phyloP scores from a whole-genome alignment of 2,797 vertebrate species.

The Mormyrops boulengeri region DNA sequence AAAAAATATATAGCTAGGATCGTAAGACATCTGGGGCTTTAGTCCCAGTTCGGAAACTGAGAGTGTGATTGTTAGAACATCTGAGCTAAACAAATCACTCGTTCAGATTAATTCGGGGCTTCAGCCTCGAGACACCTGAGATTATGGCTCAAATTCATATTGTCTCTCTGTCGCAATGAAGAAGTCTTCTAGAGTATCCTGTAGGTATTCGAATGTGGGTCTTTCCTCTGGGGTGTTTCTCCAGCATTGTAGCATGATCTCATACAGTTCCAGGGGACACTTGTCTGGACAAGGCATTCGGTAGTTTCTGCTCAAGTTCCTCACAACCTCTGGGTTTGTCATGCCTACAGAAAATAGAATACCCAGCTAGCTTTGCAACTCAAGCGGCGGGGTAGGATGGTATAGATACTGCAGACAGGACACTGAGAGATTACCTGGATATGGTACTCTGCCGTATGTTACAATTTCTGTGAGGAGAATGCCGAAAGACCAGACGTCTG shows the following conservation, averaged over 20 bases:
- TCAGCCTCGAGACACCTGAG: neutral
- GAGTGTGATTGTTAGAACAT: neutral
- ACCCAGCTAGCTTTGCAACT: neutral
- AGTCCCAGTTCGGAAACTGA: neutral
- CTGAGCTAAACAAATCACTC: neutral
- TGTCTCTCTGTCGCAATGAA: slow-evolving; percentile 70
- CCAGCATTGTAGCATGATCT: slow-evolving; percentile 65
- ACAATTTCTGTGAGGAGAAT: slow-evolving; percentile 88
- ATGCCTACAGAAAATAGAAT: slow-evolving; percentile 52
- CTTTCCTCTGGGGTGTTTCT: slow-evolving; percentile 57
- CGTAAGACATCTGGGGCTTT: neutral
- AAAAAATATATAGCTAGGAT: neutral
- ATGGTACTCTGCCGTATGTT: slow-evolving; percentile 84
- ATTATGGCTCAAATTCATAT: slow-evolving; percentile 66
- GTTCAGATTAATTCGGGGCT: neutral
- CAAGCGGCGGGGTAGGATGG: neutral
- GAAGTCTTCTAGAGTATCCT: slow-evolving; percentile 67
- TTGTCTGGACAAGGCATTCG: slow-evolving; percentile 63
- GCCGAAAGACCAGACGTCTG: slow-evolving; percentile 94
- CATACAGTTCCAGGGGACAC: slow-evolving; percentile 60
- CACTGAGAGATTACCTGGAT: slow-evolving; percentile 67
- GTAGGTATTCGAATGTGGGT: slow-evolving; percentile 68
- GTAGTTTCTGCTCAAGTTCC: slow-evolving; percentile 56
- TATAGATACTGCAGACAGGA: neutral
- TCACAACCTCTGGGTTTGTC: slow-evolving; percentile 71